Evolutionary conservation across 2,113 vertebrate species (phyloP), one percentile per base, ranked within the genome.

Genomic region (human): DNA sequence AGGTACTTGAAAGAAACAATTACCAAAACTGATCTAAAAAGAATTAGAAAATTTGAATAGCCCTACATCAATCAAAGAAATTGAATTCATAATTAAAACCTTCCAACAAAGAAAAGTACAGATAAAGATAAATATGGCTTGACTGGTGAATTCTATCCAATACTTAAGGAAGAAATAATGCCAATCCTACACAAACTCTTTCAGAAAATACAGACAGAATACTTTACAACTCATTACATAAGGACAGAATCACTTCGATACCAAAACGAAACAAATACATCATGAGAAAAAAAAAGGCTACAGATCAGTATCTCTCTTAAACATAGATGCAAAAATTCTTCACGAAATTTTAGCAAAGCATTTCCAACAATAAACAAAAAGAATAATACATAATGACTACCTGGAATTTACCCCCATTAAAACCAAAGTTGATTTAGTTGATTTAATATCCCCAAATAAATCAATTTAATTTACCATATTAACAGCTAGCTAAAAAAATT

Each of bases 11-110:
- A 43, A 93, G 27, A 68, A 89, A 89, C 32, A 82, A 84, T 45
- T 84, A 78, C 30, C 30, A 90, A 90, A 90, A 68, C 25, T 76
- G 43, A 82, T 73, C 18, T 6, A 55, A 94, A 11, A 94, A 52
- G 20, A 94, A 83, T 82, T 52, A 52, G 35, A 90, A 90, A 76
- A 90, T 18, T 32, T 85, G 61, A 85, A 95, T 9, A 50, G 55
- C 22, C 55, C 50, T 73, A 55, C 43, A 86, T 43, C 73, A 90
- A 92, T 61, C 18, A 75, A 75, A 94, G 55, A 90, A 88, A 57
- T 6, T 80, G 40, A 94, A 88, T 88, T 57, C 48, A 88, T 59
- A 75, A 94, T 94, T 90, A 75, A 89, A 94, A 94, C 12, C 13
- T 82, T 82, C 35, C 48, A 55, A 89, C 27, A 94, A 66, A 94